Conservation (phyloP, 2,113 vertebrate species). For the Cisticola juncidis region DNA sequence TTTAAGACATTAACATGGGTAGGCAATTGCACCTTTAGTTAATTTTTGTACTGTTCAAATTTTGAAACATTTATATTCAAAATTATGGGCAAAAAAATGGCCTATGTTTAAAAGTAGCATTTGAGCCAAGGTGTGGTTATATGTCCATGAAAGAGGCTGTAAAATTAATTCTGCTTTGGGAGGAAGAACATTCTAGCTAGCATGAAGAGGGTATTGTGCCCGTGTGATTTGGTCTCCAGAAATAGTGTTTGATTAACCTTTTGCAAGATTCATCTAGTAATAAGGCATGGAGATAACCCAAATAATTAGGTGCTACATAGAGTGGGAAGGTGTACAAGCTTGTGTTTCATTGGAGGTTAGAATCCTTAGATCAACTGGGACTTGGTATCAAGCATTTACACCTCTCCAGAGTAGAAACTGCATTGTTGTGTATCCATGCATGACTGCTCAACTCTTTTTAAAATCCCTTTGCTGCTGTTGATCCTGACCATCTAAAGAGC, state of each 20-base stretch:
- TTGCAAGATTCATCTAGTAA: neutral
- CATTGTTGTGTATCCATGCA: neutral
- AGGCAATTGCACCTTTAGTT: neutral
- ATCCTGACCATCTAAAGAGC: neutral
- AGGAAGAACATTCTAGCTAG: neutral
- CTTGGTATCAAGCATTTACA: neutral
- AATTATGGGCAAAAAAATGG: neutral
- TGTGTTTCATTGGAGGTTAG: neutral
- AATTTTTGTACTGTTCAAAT: neutral
- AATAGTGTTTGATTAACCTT: neutral
- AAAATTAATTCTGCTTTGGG: neutral
- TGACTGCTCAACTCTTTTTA: neutral
- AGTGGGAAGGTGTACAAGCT: neutral
- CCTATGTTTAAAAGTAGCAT: neutral
- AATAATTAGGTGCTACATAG: neutral
- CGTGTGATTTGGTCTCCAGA: neutral
- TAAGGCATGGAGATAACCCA: neutral
- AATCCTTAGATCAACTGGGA: rapidly evolving
- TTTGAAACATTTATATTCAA: neutral
- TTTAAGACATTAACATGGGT: neutral
- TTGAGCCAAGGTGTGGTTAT: neutral
- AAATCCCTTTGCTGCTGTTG: neutral
- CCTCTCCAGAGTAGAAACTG: neutral
- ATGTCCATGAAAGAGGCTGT: neutral
- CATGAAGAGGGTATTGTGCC: neutral